phyloP scores from a whole-genome alignment of 2,113 vertebrate genomes.

The Microtus oregoni region DNA sequence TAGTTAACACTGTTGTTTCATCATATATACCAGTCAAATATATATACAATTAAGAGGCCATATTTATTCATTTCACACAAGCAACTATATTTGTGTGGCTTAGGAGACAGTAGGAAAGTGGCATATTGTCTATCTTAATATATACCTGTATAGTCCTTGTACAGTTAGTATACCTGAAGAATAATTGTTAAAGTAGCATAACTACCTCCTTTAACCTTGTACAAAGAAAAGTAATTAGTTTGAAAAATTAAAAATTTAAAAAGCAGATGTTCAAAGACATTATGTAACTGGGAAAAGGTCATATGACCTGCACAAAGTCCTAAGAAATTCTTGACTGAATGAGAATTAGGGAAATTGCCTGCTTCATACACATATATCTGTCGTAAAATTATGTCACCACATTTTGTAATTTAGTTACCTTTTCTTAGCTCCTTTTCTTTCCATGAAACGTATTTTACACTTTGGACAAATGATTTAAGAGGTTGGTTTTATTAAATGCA shows the following conservation, averaged over 20 bases:
- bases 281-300: conserved; percentile 3
- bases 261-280: conserved; percentile 10
- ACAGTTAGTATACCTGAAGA: conserved; percentile 38
- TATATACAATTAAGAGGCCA: background rate
- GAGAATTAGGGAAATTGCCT: background rate
- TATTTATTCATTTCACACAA: background rate
- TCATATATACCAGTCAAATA: background rate
- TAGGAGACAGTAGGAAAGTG: background rate
- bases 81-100: background rate
- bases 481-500: conserved; percentile 78
- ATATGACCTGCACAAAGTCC: background rate
- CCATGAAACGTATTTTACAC: conserved; percentile 16
- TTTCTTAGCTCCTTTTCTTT: conserved; percentile 30
- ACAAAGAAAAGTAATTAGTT: conserved; percentile 12
- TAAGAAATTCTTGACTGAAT: conserved; percentile 22
- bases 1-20: background rate
- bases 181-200: conserved; percentile 31
- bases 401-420: conserved; percentile 25
- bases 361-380: background rate
- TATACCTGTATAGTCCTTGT: background rate
- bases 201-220: background rate
- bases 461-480: conserved; percentile 69
- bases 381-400: conserved; percentile 4
- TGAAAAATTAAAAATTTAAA: conserved; percentile 51
- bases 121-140: background rate